Conservation (phyloP, 2,888 invertebrate species). For the Trachelus stipa region DNA sequence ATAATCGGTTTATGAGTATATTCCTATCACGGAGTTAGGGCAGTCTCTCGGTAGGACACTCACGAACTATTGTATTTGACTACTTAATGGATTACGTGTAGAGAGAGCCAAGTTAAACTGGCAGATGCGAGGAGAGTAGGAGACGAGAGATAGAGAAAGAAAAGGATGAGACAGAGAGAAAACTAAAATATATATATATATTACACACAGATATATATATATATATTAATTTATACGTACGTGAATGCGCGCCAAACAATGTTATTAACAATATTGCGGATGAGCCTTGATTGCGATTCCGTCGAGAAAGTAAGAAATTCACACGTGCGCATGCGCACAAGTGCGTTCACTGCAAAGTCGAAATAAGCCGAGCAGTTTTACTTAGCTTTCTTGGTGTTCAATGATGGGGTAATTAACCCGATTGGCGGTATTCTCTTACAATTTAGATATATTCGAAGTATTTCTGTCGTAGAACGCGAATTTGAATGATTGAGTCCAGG, state of each 20-base stretch:
- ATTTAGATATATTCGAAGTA: no score
- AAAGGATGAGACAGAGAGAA: constrained; percentile 13
- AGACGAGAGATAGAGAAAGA: constrained; percentile 7
- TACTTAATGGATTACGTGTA: constrained; percentile 27
- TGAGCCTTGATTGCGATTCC: neutral
- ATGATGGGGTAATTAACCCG: constrained; percentile 15
- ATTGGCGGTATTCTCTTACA: no score
- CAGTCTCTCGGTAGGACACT: constrained; percentile 27
- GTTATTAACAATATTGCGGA: no score
- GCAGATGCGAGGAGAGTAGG: neutral
- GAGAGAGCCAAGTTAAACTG: constrained; percentile 20
- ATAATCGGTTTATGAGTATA: constrained; percentile 19
- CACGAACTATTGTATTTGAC: constrained; percentile 27
- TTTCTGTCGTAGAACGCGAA: no score
- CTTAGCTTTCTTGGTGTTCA: constrained; percentile 45
- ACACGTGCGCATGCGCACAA: constrained; percentile 5
- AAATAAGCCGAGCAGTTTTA: constrained; percentile 29
- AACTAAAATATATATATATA: constrained; percentile 13
- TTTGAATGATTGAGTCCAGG: no score
- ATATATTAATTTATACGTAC: constrained; percentile 7
- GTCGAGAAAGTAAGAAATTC: constrained; percentile 13
- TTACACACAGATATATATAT: neutral
- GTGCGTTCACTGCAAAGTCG: constrained; percentile 24
- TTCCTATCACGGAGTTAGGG: constrained; percentile 37
- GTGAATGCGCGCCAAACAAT: constrained; percentile 1